Percentiles rank a stretch among this genome's conserved stretches.
phyloP scores from a whole-genome alignment of 92 coral and sea anemone species.

The Epizoanthus rinbou region DNA sequence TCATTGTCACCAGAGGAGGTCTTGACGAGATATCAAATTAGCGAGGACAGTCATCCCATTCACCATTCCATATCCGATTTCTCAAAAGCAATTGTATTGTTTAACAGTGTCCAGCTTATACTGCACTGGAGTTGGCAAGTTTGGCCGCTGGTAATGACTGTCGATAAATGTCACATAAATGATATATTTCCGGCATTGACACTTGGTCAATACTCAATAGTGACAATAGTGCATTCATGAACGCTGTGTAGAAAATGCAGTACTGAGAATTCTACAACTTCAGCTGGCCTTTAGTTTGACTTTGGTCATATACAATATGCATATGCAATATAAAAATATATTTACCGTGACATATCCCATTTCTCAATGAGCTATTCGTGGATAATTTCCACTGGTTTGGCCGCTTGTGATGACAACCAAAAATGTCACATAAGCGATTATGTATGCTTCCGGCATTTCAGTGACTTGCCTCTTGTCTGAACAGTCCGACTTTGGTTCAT shows the following conservation, averaged over 20 bases:
- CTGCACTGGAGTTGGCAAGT: background rate
- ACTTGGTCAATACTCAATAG: background rate
- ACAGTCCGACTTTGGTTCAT: no score
- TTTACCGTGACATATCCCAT: no score
- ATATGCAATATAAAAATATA: no score
- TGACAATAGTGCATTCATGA: background rate
- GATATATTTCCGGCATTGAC: slow-evolving; percentile 12
- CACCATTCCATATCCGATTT: slow-evolving; percentile 13
- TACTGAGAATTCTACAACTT: background rate
- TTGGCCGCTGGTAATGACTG: background rate
- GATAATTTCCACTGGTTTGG: no score
- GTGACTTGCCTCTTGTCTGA: no score
- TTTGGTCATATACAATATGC: no score
- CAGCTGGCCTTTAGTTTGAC: no score
- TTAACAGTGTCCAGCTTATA: no score
- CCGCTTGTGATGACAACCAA: no score
- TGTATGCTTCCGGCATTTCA: no score
- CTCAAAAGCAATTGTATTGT: slow-evolving; percentile 3
- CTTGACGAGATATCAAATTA: slow-evolving; percentile 7
- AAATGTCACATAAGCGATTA: no score
- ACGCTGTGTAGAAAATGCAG: slow-evolving; percentile 10
- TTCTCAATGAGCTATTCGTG: no score
- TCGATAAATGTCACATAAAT: background rate
- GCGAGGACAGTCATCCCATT: slow-evolving; percentile 12
- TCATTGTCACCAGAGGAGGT: slow-evolving; percentile 2